Percentiles rank a stretch among this genome's conserved stretches.
These are phyloP conservation scores for Xiphophorus birchmanni DNA, from an alignment of 2,797 vertebrate genomes.

Conservation along the genomic window DNA sequence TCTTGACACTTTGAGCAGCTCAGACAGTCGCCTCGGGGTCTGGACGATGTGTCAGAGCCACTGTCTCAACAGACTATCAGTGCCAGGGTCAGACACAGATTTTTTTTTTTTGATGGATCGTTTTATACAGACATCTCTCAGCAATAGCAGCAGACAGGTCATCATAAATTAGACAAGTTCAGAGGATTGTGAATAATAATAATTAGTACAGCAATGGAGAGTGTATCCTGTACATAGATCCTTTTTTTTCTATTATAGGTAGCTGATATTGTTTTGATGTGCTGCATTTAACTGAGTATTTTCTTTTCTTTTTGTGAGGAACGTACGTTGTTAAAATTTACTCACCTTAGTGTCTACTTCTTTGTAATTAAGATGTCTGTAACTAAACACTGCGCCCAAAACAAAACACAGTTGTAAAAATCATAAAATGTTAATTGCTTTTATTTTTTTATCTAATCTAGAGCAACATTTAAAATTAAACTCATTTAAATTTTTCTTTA, in stretches of 20 bases:
- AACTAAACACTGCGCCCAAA: neutral
- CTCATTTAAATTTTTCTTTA: too few relatives aligned
- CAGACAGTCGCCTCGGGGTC: constrained; percentile 65
- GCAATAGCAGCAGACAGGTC: constrained; percentile 20
- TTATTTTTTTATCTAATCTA: neutral
- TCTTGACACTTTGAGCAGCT: constrained; percentile 59
- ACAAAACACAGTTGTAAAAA: neutral
- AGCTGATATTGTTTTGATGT: constrained; percentile 8
- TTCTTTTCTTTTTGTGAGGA: neutral
- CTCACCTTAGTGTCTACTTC: neutral
- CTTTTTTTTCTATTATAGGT: neutral
- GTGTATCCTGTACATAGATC: constrained; percentile 13
- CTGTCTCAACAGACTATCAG: constrained; percentile 56
- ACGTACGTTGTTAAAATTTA: neutral
- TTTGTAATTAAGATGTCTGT: neutral
- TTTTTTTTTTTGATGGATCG: constrained; percentile 33
- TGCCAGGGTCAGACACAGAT: constrained; percentile 22
- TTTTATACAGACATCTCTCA: constrained; percentile 36
- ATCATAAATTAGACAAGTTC: constrained; percentile 12
- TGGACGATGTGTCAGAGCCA: constrained; percentile 45
- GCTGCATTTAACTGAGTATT: neutral
- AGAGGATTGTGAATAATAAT: constrained; percentile 14
- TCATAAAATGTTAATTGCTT: neutral
- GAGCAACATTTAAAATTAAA: too few relatives aligned
- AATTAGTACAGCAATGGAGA: constrained; percentile 36